Evolutionary conservation across 2,888 invertebrate species (phyloP).

Genomic region (Drosophila falleni): DNA sequence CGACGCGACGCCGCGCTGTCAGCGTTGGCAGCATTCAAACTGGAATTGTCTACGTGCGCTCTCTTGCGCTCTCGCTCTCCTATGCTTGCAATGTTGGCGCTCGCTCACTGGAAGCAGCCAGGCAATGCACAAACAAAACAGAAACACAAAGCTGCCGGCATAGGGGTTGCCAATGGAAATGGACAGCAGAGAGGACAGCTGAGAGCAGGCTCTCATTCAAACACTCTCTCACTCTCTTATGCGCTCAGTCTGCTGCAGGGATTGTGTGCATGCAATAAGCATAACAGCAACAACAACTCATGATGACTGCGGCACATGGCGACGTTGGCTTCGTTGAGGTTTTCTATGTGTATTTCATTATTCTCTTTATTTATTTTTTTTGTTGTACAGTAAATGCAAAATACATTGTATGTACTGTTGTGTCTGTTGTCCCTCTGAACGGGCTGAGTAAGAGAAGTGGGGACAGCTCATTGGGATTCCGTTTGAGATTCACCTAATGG

Average conservation of each 20-base stretch:
- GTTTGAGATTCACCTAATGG: slow-evolving; percentile 61
- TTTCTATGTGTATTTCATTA: slow-evolving; percentile 29
- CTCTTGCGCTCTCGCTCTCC: slow-evolving; percentile 18
- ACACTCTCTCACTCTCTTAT: slow-evolving; percentile 4
- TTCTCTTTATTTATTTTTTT: slow-evolving; percentile 32
- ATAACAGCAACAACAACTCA: slow-evolving; percentile 22
- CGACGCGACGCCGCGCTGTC: slow-evolving; percentile 43
- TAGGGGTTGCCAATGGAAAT: slow-evolving; percentile 54
- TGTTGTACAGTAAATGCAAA: slow-evolving; percentile 76
- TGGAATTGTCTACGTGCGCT: slow-evolving; percentile 37
- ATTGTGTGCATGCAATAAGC: slow-evolving; percentile 50
- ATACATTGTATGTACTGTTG: slow-evolving; percentile 57
- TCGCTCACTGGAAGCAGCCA: slow-evolving; percentile 47
- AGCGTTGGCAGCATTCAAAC: slow-evolving; percentile 36
- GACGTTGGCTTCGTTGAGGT: slow-evolving; percentile 55
- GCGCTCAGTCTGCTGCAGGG: slow-evolving; percentile 41
- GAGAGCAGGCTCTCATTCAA: slow-evolving; percentile 20
- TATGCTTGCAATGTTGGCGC: slow-evolving; percentile 31
- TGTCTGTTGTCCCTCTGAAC: slow-evolving; percentile 15
- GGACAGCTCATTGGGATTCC: slow-evolving; percentile 50
- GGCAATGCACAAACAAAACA: slow-evolving; percentile 44
- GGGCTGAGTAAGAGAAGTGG: background rate
- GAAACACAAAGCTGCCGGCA: slow-evolving; percentile 41
- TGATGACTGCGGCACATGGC: slow-evolving; percentile 49
- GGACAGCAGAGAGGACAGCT: slow-evolving; percentile 9